Conservation (phyloP, 2,113 vertebrate genomes). For the Morone chrysops region DNA sequence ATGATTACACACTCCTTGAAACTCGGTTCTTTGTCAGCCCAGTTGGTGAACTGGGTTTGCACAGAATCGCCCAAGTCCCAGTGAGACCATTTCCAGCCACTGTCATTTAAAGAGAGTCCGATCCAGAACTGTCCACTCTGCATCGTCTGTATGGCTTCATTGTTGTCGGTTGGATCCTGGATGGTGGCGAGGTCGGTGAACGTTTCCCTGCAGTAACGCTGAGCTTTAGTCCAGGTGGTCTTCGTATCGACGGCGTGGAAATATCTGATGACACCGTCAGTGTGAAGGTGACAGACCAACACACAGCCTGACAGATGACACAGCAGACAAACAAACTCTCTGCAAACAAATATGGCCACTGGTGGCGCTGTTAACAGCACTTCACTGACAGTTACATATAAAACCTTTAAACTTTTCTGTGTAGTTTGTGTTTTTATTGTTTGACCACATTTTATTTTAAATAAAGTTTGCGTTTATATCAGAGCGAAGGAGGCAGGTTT, state of each 20-base stretch:
- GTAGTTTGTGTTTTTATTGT: not conserved
- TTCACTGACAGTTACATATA: too few species aligned
- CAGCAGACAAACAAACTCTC: not conserved
- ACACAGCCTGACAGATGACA: not conserved
- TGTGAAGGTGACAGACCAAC: not conserved
- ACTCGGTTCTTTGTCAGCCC: rapidly evolving
- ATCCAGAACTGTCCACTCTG: conserved; percentile 1
- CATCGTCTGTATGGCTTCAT: not conserved
- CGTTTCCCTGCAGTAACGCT: conserved; percentile 8
- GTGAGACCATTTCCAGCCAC: conserved; percentile 13
- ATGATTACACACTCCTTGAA: rapidly evolving
- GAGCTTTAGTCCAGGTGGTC: conserved; percentile 28
- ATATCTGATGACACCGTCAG: not conserved
- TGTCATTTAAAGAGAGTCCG: conserved; percentile 8
- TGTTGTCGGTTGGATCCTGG: rapidly evolving
- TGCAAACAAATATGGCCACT: not conserved
- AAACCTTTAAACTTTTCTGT: not conserved
- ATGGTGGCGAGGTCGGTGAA: conserved; percentile 45
- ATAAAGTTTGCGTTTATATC: not conserved
- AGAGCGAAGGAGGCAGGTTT: not conserved
- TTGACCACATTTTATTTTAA: too few species aligned
- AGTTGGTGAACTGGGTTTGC: not conserved
- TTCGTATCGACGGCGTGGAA: not conserved
- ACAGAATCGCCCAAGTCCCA: rapidly evolving
- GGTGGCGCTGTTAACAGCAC: too few species aligned